phyloP scores from a whole-genome alignment of 2,113 vertebrate species.

The Rhea pennata region DNA sequence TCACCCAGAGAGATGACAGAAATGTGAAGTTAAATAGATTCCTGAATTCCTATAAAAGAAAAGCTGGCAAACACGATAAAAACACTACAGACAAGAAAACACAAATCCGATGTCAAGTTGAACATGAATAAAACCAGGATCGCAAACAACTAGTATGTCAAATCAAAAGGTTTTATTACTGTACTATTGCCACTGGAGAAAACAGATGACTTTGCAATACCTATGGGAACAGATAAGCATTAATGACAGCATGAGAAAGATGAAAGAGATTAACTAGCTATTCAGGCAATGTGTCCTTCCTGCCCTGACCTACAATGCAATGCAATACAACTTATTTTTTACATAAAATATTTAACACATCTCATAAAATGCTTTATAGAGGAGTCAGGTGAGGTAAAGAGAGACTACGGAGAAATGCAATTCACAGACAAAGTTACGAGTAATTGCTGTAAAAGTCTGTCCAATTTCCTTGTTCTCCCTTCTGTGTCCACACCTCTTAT shows the following conservation, averaged over 20 bases:
- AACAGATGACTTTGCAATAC: conserved; percentile 45
- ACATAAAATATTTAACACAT: conserved; percentile 34
- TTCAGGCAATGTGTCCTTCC: conserved; percentile 48
- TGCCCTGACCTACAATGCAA: conserved; percentile 46
- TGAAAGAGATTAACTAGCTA: conserved; percentile 54
- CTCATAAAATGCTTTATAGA: conserved; percentile 65
- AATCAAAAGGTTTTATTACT: conserved; percentile 24
- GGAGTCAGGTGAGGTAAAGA: conserved; percentile 14
- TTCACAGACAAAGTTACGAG: neutral
- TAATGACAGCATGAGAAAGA: conserved; percentile 58
- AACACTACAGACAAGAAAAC: neutral
- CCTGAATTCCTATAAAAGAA: neutral
- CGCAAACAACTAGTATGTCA: neutral
- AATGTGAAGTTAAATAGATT: neutral
- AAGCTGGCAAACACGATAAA: neutral
- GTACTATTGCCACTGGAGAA: neutral
- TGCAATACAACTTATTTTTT: conserved; percentile 38
- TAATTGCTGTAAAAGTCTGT: neutral
- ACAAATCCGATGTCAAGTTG: neutral
- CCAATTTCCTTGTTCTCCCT: conserved; percentile 19
- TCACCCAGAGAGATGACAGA: neutral
- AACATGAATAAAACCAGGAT: neutral
- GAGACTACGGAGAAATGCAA: conserved; percentile 1
- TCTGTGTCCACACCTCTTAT: neutral
- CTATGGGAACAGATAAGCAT: conserved; percentile 58